Evolutionary conservation across 2,113 vertebrate species (phyloP).

Genomic region (Capreolus pygargus): DNA sequence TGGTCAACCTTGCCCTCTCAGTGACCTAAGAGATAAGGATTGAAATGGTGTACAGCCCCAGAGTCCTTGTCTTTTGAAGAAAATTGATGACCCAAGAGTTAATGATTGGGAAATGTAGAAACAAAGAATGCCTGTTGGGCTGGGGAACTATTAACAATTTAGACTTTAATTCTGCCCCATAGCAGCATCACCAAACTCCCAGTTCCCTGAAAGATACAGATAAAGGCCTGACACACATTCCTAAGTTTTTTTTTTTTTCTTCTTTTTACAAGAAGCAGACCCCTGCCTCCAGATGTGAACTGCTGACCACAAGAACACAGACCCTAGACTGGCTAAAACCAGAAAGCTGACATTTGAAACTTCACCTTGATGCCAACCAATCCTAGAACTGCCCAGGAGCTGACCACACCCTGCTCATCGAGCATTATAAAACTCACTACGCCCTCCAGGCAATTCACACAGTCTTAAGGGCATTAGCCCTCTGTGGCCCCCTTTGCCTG

Average conservation of each 20-base stretch:
- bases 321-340: not conserved
- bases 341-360: not conserved
- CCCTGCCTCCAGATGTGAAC: not conserved
- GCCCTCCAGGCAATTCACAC: not conserved
- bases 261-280: not conserved
- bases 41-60: not conserved
- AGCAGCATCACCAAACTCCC: not conserved
- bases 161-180: not conserved
- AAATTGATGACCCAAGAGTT: not conserved
- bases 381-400: not conserved
- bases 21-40: not conserved
- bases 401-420: not conserved
- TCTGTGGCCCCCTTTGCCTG: not conserved
- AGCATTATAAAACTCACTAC: not conserved
- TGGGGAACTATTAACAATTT: not conserved
- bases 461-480: not conserved
- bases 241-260: accelerated
- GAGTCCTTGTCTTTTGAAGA: not conserved
- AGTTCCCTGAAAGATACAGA: not conserved
- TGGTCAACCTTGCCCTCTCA: accelerated
- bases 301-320: not conserved
- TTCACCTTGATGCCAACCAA: not conserved
- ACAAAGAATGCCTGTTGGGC: not conserved
- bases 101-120: not conserved
- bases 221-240: not conserved